Conservation (phyloP, 2,113 vertebrate species). For the Elanoides forficatus region DNA sequence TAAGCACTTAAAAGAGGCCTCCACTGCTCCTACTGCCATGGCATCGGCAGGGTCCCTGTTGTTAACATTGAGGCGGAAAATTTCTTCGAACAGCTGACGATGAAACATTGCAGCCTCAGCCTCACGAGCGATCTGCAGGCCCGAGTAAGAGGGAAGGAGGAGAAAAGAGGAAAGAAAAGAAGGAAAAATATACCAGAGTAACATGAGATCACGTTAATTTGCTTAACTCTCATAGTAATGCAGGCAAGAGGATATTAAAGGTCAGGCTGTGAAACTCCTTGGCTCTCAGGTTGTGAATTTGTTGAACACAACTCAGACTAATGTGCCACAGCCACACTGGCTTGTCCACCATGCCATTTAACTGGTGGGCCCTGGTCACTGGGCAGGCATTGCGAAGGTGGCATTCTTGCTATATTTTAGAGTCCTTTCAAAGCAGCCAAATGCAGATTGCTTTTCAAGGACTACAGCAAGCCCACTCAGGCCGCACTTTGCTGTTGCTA, state of each 20-base stretch:
- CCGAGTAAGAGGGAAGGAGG: constrained; percentile 46
- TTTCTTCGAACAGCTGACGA: constrained; percentile 83
- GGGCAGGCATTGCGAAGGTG: not conserved
- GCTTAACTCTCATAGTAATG: constrained; percentile 9
- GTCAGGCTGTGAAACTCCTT: not conserved
- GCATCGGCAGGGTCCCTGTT: constrained; percentile 89
- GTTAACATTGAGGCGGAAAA: constrained; percentile 73
- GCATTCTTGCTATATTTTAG: not conserved
- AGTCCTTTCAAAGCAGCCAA: not conserved
- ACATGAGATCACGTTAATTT: constrained; percentile 41
- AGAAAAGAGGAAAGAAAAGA: constrained; percentile 43
- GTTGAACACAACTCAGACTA: not conserved
- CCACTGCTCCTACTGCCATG: constrained; percentile 93
- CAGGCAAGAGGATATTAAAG: not conserved
- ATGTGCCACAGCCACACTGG: rapidly evolving
- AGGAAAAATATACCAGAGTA: constrained; percentile 58
- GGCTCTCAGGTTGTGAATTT: not conserved
- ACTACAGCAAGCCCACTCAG: not conserved
- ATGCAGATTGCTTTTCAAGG: not conserved
- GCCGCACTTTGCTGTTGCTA: rapidly evolving
- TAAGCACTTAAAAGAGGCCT: constrained; percentile 97
- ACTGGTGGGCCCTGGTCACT: not conserved
- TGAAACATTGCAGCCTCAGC: constrained; percentile 69
- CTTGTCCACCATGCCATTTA: rapidly evolving
- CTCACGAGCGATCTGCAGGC: constrained; percentile 82